A percentile compares a stretch with the other conserved stretches of the same genome.
phyloP scores from a whole-genome alignment of 2,797 vertebrate genomes.

The Chelon labrosus region DNA sequence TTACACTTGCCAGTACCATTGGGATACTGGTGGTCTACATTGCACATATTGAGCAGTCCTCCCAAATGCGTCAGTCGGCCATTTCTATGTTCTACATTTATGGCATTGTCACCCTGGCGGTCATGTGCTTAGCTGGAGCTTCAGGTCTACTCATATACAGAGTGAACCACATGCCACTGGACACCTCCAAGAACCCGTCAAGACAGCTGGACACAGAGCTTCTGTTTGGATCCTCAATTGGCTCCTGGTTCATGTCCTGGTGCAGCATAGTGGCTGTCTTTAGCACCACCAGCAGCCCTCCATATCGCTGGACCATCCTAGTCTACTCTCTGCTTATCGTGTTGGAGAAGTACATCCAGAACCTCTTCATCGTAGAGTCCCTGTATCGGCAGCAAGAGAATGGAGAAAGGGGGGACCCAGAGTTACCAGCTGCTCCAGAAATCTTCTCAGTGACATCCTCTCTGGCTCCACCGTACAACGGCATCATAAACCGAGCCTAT shows the following conservation, averaged over 20 bases:
- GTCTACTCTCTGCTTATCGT: conserved; percentile 91
- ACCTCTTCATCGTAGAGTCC: conserved; percentile 95
- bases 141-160: conserved; percentile 90
- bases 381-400: conserved; percentile 86
- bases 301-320: conserved; percentile 92
- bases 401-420: conserved; percentile 69
- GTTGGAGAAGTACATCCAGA: conserved; percentile 95
- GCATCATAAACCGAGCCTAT: conserved; percentile 82
- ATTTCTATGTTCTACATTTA: conserved; percentile 94
- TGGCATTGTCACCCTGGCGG: conserved; percentile 86
- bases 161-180: conserved; percentile 83
- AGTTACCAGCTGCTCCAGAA: conserved; percentile 68
- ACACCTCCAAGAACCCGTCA: conserved; percentile 91
- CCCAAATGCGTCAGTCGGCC: conserved; percentile 85
- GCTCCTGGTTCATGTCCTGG: conserved; percentile 97
- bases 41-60: conserved; percentile 88
- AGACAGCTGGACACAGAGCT: conserved; percentile 92
- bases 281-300: conserved; percentile 80
- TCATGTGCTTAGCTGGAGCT: conserved; percentile 89
- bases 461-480: conserved; percentile 78
- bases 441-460: conserved; percentile 88
- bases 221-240: conserved; percentile 91
- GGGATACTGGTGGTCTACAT: conserved; percentile 92
- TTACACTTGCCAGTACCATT: conserved; percentile 90
- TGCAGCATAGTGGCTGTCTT: conserved; percentile 91